Base-by-base conservation (phyloP, 2,797 vertebrate genomes). In the Cephalopachus bancanus region DNA sequence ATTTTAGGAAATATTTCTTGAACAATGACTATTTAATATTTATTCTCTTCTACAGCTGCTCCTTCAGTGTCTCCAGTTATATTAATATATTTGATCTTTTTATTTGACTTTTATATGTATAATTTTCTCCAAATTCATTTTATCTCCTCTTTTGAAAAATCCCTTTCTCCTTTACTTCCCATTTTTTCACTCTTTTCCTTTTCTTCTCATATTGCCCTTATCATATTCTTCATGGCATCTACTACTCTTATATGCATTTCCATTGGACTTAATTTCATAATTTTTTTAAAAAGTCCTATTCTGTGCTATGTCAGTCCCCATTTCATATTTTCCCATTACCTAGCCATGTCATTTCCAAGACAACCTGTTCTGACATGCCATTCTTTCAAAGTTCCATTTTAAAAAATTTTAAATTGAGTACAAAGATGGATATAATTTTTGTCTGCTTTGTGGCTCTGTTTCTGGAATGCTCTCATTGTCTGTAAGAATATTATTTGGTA, bases 1-100 rank as follows among this genome's bases (percentile, higher is more conserved):
- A 91, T 93, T 86, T 96, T 65, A 87, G 30, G 37, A 72, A 88
- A 17, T 14, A 8, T 83, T 88, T 78, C 57, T 67, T 74, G 64
- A 44, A 44, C 44, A 44, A 44, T 44, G 44, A 88, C 74, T 72
- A 83, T n/a, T 28, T 49, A 93, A 51, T 65, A 88, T 91, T 65
- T 80, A 60, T 88, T 78, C 30, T 44, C 30, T 75, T 93, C 53
- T 1, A 26, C 12, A 60, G 14, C 12, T 30, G 12, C 37, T 78
- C 65, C 33, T n/a, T 76, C 3, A 9, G 33, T 71, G 51, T 78
- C 69, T 78, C 33, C 22, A 62, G 20, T 90, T 76, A 69, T 37
- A 62, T 59, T 81, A 87, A 83, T 83, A 83, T 83, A 83, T 59
- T 81, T 86, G 26, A 71, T 51, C 15, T 90, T 83, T 76, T 93